Evolutionary conservation across 2,888 invertebrate genomes (phyloP), one percentile per base, ranked within the genome.

Genomic region (Dynastes hyllus): DNA sequence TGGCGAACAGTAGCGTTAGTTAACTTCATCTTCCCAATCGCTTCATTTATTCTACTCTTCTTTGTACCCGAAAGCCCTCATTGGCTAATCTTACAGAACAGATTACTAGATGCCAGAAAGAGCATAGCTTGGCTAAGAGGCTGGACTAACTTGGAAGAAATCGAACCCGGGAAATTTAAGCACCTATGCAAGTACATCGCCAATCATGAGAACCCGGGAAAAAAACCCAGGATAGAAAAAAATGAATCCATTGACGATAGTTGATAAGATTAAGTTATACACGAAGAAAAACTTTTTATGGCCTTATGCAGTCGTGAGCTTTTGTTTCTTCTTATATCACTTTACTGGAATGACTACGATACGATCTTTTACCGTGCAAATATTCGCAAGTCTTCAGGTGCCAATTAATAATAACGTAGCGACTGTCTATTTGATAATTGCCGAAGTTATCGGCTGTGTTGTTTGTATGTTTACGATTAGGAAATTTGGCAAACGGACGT

Each of bases 61-160:
- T 92, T 95, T 85, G 92, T 96, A 3, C 96, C 96, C 0, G 96
- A 96, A 88, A 95, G 95, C 82, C 96, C 96, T 0, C 92, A 94
- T 83, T 96, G 96, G 96, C 89, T 96, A 70, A 92, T 95, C 71
- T 91, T 93, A 0, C 93, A 92, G 85, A 92, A 92, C 80, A 91
- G 93, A 9, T 86, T 91, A 29, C 90, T 91, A 2, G 94, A 95
- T 37, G 95, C 95, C 0, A 92, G 92, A 81, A 91, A 92, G 86
- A 92, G 93, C 50, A 89, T 96, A 16, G 93, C 94, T 83, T 96
- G 95, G 95, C 88, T 96, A 0, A 91, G 96, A 50, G 96, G 96
- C 1, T 96, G 95, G 95, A 93, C 93, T 0, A 89, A 90, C 0
- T 88, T 93, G 22, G 87, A 90, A 3, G 90, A 90, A 29, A 92